Conservation (phyloP, 2,888 invertebrate species). For the Drosophila koepferae region DNA sequence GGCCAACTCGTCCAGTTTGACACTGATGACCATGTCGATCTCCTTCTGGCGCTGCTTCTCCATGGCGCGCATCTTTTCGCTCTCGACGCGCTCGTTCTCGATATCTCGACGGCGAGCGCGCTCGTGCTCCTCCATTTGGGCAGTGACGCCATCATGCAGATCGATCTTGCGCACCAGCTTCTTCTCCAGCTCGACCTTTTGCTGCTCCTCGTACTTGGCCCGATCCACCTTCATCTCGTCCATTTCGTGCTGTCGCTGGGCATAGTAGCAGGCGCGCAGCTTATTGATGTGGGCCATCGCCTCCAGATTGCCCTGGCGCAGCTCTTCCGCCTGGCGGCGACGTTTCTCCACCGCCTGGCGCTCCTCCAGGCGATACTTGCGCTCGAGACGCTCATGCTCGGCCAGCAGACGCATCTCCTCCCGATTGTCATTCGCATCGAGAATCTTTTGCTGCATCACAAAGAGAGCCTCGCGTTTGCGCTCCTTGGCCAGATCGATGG, state of each 20-base stretch:
- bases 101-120: constrained; percentile 52
- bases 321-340: constrained; percentile 39
- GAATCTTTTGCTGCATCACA: constrained; percentile 62
- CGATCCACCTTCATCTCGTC: constrained; percentile 45
- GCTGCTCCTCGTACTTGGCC: constrained; percentile 33
- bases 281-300: constrained; percentile 50
- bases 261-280: constrained; percentile 59
- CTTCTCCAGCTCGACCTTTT: constrained; percentile 41
- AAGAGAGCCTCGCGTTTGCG: constrained; percentile 48
- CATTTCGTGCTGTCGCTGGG: constrained; percentile 54
- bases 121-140: constrained; percentile 67
- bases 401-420: constrained; percentile 70
- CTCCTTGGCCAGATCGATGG: constrained; percentile 43
- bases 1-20: constrained; percentile 62
- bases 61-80: constrained; percentile 5
- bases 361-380: constrained; percentile 67
- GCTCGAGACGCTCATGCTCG: constrained; percentile 65
- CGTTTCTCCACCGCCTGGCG: constrained; percentile 50
- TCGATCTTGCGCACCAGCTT: constrained; percentile 33
- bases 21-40: constrained; percentile 68
- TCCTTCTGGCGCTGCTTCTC: constrained; percentile 60
- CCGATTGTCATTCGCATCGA: constrained; percentile 64
- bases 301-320: constrained; percentile 50
- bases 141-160: constrained; percentile 52
- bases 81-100: constrained; percentile 50